These are phyloP conservation scores for Teleogryllus occipitalis DNA, from an alignment of 1,140 invertebrate genomes.

Conservation along the genomic window DNA sequence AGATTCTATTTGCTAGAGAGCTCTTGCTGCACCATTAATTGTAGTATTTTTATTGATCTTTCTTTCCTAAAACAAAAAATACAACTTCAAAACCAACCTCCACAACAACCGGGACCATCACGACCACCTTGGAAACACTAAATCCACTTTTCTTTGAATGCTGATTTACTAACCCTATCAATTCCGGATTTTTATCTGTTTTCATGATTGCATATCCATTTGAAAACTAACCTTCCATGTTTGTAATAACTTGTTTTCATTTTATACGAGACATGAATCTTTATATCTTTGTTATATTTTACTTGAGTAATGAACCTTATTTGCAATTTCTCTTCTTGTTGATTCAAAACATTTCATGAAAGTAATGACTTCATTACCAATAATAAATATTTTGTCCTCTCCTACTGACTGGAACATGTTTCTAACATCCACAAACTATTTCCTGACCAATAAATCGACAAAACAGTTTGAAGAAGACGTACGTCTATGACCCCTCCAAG, in stretches of 20 bases:
- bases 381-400: slow-evolving; percentile 6
- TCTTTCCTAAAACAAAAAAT: slow-evolving; percentile 74
- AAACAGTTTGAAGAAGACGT: slow-evolving; percentile 50
- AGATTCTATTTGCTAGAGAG: slow-evolving; percentile 25
- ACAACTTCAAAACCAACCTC: slow-evolving; percentile 48
- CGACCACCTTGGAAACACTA: slow-evolving; percentile 5
- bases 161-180: background rate
- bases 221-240: background rate
- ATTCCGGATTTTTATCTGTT: too few relatives aligned
- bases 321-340: background rate
- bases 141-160: background rate
- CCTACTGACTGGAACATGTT: background rate
- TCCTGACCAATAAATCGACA: background rate
- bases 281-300: background rate
- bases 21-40: slow-evolving; percentile 47
- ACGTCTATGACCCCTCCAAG: slow-evolving; percentile 71
- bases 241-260: background rate
- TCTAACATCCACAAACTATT: background rate
- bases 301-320: background rate
- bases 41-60: slow-evolving; percentile 63
- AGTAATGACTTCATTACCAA: background rate
- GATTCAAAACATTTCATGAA: background rate
- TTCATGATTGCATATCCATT: background rate
- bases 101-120: slow-evolving; percentile 35
- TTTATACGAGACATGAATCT: background rate